phyloP scores from a whole-genome alignment of 2,888 invertebrate genomes.

The Noctua pronuba region DNA sequence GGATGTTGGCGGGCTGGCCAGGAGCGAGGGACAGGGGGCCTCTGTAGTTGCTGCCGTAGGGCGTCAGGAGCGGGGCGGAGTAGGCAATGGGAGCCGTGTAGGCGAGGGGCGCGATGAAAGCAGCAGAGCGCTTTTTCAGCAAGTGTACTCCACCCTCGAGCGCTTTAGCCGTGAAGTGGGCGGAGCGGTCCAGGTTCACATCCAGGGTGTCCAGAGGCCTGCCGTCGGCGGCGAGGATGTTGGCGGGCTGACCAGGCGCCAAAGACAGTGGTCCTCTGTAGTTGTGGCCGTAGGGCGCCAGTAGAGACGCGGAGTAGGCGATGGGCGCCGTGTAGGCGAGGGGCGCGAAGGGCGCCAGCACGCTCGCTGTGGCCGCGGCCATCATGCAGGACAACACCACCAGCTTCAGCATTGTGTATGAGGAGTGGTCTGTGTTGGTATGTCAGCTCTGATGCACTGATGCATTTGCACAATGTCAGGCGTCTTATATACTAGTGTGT shows the following conservation, averaged over 20 bases:
- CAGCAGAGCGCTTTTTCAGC: conserved; percentile 81
- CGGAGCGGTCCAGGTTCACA: conserved; percentile 86
- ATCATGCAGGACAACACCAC: conserved; percentile 92
- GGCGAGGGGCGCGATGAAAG: conserved; percentile 56
- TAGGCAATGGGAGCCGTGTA: conserved; percentile 69
- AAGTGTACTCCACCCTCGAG: conserved; percentile 76
- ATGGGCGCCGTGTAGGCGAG: conserved; percentile 56
- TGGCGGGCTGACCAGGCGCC: conserved; percentile 86
- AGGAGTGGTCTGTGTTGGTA: conserved; percentile 85
- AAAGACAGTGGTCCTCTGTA: conserved; percentile 85
- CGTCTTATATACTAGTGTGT: conserved; percentile 79
- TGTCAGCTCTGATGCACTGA: conserved; percentile 79
- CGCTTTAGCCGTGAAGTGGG: conserved; percentile 84
- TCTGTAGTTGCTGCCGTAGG: conserved; percentile 77
- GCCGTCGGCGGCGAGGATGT: conserved; percentile 84
- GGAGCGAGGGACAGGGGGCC: conserved; percentile 86
- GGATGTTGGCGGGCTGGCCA: conserved; percentile 85
- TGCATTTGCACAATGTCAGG: conserved; percentile 69
- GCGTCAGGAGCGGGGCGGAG: conserved; percentile 70
- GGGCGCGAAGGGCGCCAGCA: conserved; percentile 62
- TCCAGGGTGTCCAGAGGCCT: conserved; percentile 86
- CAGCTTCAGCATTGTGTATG: conserved; percentile 87
- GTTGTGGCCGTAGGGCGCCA: conserved; percentile 74
- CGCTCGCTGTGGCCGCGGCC: conserved; percentile 88
- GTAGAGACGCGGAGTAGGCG: conserved; percentile 57